Evolutionary conservation across 2,797 vertebrate species (phyloP).

Genomic region (Tamandua tetradactyla): DNA sequence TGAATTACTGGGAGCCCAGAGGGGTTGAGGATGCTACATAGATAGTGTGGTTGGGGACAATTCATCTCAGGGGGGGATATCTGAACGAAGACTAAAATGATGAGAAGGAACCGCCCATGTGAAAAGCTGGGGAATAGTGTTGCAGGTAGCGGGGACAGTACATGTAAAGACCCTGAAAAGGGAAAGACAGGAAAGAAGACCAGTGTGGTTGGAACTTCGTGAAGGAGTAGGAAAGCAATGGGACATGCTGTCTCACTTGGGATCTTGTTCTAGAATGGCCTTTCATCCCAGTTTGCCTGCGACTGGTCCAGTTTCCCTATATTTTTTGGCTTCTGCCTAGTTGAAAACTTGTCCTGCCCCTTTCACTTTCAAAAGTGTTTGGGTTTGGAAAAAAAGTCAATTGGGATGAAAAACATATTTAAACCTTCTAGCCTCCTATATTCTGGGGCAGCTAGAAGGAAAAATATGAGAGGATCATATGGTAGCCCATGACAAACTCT

Average conservation of each 20-base stretch:
- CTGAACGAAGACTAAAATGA: not conserved
- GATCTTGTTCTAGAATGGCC: not conserved
- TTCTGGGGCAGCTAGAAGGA: too few species aligned
- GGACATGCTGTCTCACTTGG: not conserved
- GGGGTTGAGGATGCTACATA: not conserved
- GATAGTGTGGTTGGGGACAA: not conserved
- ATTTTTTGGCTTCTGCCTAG: not conserved
- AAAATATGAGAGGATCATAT: too few species aligned
- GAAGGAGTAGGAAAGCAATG: not conserved
- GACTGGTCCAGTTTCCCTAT: not conserved
- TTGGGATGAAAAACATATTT: too few species aligned
- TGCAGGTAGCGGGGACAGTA: too few species aligned
- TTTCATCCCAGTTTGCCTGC: not conserved
- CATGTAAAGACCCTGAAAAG: not conserved
- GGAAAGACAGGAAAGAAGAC: not conserved
- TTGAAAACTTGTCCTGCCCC: not conserved
- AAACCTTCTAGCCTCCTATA: too few species aligned
- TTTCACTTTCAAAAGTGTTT: not conserved
- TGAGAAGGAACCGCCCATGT: not conserved
- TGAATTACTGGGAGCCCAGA: not conserved
- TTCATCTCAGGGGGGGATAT: not conserved
- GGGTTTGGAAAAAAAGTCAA: too few species aligned
- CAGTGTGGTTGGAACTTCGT: not conserved
- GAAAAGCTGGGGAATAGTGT: not conserved
- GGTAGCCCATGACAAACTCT: too few species aligned